These are phyloP conservation scores for Diplodus sargus DNA, from an alignment of 2,797 vertebrate genomes.

Conservation along the genomic window DNA sequence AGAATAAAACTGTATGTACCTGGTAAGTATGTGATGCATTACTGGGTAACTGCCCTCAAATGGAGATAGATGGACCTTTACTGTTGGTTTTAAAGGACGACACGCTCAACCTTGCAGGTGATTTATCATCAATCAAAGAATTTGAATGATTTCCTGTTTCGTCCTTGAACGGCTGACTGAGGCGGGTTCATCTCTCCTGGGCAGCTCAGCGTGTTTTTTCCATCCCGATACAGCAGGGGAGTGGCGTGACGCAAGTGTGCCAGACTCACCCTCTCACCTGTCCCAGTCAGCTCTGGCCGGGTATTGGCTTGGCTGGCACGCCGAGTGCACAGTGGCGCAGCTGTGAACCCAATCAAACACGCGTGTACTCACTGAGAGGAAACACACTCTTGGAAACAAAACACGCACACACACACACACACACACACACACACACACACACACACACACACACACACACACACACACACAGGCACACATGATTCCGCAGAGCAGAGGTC, in stretches of 20 bases:
- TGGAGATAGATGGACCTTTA: background rate
- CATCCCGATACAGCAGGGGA: constrained; percentile 47
- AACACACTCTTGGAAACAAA: constrained; percentile 48
- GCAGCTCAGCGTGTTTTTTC: constrained; percentile 60
- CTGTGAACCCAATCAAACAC: constrained; percentile 66
- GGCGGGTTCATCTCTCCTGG: constrained; percentile 35
- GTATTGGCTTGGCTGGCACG: constrained; percentile 62
- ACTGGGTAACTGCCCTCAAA: constrained; percentile 5
- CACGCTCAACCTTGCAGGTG: constrained; percentile 7
- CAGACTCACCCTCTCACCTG: constrained; percentile 69
- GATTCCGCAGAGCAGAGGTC: constrained; percentile 71
- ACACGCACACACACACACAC: constrained; percentile 36
- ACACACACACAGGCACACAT: constrained; percentile 34
- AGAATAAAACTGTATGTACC: constrained; percentile 6
- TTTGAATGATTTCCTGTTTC: constrained; percentile 33
- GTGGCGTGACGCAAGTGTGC: constrained; percentile 46
- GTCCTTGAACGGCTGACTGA: constrained; percentile 54
- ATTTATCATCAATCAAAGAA: constrained; percentile 28
- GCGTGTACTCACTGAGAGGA: constrained; percentile 28
- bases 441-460: constrained; percentile 22
- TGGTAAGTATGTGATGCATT: constrained; percentile 2
- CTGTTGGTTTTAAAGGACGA: constrained; percentile 6
- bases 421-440: constrained; percentile 30
- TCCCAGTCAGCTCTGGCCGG: constrained; percentile 63
- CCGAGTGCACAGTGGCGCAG: constrained; percentile 69